Evolutionary conservation across 2,888 invertebrate species (phyloP).

Genomic region (Luperina testacea): DNA sequence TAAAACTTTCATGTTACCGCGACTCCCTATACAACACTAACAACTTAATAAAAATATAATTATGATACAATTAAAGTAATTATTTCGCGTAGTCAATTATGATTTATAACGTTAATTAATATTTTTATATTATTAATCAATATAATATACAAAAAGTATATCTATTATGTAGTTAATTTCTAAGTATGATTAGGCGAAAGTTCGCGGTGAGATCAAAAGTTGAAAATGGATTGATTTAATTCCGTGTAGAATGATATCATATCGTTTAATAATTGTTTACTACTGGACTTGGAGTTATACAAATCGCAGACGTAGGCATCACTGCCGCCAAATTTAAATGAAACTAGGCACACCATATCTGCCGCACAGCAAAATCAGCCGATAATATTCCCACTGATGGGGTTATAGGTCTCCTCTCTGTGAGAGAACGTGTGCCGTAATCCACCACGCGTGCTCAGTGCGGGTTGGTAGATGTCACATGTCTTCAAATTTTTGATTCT

Average conservation of each 20-base stretch:
- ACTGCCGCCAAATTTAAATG: not conserved
- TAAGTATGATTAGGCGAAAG: conserved; percentile 81
- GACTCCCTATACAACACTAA: conserved; percentile 62
- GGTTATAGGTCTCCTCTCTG: too few species aligned
- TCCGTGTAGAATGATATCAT: conserved; percentile 34
- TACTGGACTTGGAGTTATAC: not conserved
- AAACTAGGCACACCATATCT: not conserved
- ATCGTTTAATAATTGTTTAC: conserved; percentile 1
- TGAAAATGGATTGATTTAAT: conserved; percentile 48
- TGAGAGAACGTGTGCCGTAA: too few species aligned
- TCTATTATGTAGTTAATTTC: conserved; percentile 68
- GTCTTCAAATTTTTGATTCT: too few species aligned
- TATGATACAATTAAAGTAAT: conserved; percentile 69
- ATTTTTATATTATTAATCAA: conserved; percentile 75
- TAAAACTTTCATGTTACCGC: conserved; percentile 60
- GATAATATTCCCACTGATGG: too few species aligned
- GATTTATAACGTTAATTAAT: conserved; percentile 77
- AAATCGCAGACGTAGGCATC: not conserved
- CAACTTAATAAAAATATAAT: conserved; percentile 80
- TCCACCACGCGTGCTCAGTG: too few species aligned
- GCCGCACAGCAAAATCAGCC: too few species aligned
- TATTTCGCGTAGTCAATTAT: conserved; percentile 76
- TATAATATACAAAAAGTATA: conserved; percentile 70
- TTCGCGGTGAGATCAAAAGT: conserved; percentile 75
- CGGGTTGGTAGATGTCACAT: too few species aligned